Base-by-base conservation (phyloP, 2,888 invertebrate genomes). In the Amphipyra tragopoginis region DNA sequence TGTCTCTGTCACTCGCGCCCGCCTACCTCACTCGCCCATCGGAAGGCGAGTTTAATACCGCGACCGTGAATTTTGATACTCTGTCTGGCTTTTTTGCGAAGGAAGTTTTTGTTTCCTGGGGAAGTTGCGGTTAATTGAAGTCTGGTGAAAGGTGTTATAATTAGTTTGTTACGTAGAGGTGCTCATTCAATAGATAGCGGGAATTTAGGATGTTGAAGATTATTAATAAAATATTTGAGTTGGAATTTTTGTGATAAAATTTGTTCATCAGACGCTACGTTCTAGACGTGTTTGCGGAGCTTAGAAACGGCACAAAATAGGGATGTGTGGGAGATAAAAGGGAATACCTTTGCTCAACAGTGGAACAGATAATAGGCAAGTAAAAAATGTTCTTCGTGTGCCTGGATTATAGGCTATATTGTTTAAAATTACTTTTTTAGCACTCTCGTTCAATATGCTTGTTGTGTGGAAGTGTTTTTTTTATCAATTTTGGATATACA, bases 1-100 rank as follows among this genome's bases (percentile, higher is more conserved):
- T 54, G 75, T 90, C 90, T 86, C 90, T 55, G 79, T 93, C 85
- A 49, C 77, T 70, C 87, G 79, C 84, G 81, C 79, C 86, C 92
- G 91, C 92, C 93, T 89, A 90, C 91, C 83, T 67, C 83, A 84
- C 89, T 87, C 86, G 89, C 88, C 89, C 87, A 83, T 81, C 79
- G 82, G 83, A 83, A 80, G 82, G 83, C 87, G 85, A 79, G 85
- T 68, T 76, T 65, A 21, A 48, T 79, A 86, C 82, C 48, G 48
- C 79, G 85, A 82, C 76, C 56, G 55, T 71, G 55, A 66, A 72
- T 86, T 85, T 92, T 93, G 92, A 90, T 92, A 91, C 89, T 91
- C 54, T 45, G 79, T 79, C 80, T 80, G 80, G 75, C 51, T 54
- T 61, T 65, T 77, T 74, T 57, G 33, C 10, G n/a, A 45, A 36